phyloP scores from a whole-genome alignment of 1,140 invertebrate species.

The Euura lappo region DNA sequence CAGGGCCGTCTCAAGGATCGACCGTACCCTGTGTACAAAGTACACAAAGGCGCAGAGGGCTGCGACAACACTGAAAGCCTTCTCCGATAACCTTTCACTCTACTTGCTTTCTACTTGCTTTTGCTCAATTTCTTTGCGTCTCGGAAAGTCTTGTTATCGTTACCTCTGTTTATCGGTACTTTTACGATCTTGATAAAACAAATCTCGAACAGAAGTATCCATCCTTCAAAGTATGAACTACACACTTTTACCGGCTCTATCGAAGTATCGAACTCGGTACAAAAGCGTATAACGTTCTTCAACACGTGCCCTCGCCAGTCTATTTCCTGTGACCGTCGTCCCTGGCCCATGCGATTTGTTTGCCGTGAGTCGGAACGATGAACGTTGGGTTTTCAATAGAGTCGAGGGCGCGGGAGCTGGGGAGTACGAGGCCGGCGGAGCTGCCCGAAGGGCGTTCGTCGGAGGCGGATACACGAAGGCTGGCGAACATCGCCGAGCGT shows the following conservation, averaged over 20 bases:
- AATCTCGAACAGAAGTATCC: no score
- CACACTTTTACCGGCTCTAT: neutral
- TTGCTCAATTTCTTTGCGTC: no score
- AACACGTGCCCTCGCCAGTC: conserved; percentile 1
- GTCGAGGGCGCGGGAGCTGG: neutral
- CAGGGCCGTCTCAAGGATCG: neutral
- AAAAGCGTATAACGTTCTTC: no score
- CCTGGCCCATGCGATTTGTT: neutral
- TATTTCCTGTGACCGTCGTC: conserved; percentile 12
- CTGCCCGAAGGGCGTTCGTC: conserved; percentile 3
- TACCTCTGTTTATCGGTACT: no score
- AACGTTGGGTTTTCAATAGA: neutral
- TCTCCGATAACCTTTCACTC: no score
- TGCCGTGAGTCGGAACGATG: neutral
- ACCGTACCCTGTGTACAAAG: neutral
- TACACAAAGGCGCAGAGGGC: no score
- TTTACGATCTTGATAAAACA: no score
- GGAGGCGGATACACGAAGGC: conserved; percentile 18
- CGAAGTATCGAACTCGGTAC: neutral
- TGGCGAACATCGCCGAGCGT: conserved; percentile 9
- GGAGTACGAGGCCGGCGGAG: neutral
- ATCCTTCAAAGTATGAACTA: neutral
- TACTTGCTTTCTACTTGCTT: no score
- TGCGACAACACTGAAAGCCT: no score
- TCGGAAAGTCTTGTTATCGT: no score